phyloP scores from a whole-genome alignment of 2,888 invertebrate genomes.

The Plemyria rubiginata region DNA sequence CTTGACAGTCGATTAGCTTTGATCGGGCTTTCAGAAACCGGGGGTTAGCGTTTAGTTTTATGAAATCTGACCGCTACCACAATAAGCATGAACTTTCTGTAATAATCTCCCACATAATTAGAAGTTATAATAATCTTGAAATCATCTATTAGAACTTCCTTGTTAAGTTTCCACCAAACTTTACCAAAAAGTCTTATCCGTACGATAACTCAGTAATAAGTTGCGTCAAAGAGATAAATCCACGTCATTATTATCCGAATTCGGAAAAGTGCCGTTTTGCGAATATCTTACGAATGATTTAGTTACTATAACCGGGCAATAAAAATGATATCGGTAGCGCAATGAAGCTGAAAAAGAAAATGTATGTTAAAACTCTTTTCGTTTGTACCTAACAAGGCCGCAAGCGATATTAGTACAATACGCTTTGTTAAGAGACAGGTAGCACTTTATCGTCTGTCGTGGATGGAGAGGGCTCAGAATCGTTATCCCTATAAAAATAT shows the following conservation, averaged over 20 bases:
- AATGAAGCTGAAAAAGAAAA: slow-evolving; percentile 12
- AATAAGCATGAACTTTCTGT: no score
- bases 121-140: background rate
- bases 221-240: slow-evolving; percentile 4
- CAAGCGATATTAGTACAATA: background rate
- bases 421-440: background rate
- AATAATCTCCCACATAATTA: background rate
- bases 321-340: slow-evolving; percentile 9
- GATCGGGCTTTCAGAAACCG: no score
- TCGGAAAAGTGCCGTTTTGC: background rate
- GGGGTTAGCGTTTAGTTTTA: no score
- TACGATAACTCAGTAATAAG: background rate
- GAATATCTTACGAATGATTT: slow-evolving; percentile 5
- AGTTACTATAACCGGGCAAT: background rate
- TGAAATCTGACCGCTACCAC: background rate
- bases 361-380: background rate
- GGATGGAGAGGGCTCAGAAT: no score
- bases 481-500: no score
- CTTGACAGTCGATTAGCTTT: no score
- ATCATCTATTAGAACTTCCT: no score
- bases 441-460: no score
- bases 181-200: background rate
- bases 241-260: background rate
- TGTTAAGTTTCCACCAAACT: background rate
- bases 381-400: background rate